These are phyloP conservation scores for Macrophya alboannulata DNA, from an alignment of 2,888 invertebrate species.

Conservation along the genomic window DNA sequence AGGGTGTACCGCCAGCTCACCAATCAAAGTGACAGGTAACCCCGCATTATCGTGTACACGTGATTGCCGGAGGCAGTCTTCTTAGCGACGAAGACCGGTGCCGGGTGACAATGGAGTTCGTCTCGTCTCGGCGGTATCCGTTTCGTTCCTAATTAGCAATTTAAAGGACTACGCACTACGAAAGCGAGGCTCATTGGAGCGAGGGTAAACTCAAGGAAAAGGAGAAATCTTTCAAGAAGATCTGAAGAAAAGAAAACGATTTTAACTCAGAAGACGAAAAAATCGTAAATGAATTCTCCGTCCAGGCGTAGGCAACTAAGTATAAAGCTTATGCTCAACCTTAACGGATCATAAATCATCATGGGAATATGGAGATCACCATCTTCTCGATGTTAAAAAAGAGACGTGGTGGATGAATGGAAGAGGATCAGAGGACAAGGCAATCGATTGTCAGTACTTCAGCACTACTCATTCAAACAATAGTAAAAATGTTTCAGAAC, in stretches of 20 bases:
- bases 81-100: not conserved
- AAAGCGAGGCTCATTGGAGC: not conserved
- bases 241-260: not conserved
- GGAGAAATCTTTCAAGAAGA: not conserved
- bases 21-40: conserved; percentile 42
- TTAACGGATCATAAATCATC: conserved; percentile 36
- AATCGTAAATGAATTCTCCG: conserved; percentile 16
- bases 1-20: conserved; percentile 30
- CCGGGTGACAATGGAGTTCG: conserved; percentile 18
- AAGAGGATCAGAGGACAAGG: not conserved
- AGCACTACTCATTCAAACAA: conserved; percentile 22
- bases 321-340: not conserved
- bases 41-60: conserved; percentile 22
- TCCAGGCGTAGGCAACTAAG: not conserved
- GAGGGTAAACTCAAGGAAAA: not conserved
- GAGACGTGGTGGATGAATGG: conserved; percentile 12
- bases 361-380: conserved; percentile 7
- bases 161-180: not conserved
- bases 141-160: conserved; percentile 37
- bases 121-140: conserved; percentile 32
- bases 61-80: conserved; percentile 36
- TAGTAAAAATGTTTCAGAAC: not conserved
- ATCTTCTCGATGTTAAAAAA: conserved; percentile 8
- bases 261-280: not conserved
- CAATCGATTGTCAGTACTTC: conserved; percentile 19